Base-by-base conservation (phyloP, 2,888 invertebrate genomes). In the Julus scanicus region DNA sequence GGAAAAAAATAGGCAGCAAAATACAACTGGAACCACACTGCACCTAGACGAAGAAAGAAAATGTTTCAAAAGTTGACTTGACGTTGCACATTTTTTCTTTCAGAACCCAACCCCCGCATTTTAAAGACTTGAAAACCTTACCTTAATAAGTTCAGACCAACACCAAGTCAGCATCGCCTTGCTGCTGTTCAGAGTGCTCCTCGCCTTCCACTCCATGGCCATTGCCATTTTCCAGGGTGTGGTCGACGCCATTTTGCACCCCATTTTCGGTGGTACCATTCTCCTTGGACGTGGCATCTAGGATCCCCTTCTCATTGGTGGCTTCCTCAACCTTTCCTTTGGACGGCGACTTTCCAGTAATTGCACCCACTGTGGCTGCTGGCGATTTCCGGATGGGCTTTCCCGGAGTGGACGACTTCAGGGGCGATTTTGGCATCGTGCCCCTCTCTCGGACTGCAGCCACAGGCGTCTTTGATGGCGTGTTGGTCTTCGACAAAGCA, bases 211-310 rank as follows among this genome's bases (percentile, higher is more conserved):
- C 37, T 37, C 37, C 80, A 3, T 80, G 80, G 37, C 80, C 80
- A 13, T 80, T 80, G 29, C n/a, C 71, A 29, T 71, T 71, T 9
- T 71, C 29, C 80, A 13, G 13, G 3, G 80, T 13, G 37, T 80
- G 37, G 13, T 37, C 80, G 37, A 37, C 37, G 13, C 80, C 80
- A 29, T 80, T 80, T 3, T 80, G 80, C 37, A 80, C 80, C 1
- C 80, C 80, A 37, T 80, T 80, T 80, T 80, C 71, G 29, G 71
- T 3, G 11, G 71, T 11, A 29, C 40, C 71, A 11, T 39, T 44
- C 71, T 89, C 89, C 53, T 88, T 89, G 29, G 88, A 57, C 44
- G 88, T 49, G 20, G 88, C 89, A 49, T 89, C 89, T 17, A 89
- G 80, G 8, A 86, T 86, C 15, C 89, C 89, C 44, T 89, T 89